Evolutionary conservation across 2,888 invertebrate species (phyloP), one percentile per base, ranked within the genome.

Genomic region (Blomia tropicalis): DNA sequence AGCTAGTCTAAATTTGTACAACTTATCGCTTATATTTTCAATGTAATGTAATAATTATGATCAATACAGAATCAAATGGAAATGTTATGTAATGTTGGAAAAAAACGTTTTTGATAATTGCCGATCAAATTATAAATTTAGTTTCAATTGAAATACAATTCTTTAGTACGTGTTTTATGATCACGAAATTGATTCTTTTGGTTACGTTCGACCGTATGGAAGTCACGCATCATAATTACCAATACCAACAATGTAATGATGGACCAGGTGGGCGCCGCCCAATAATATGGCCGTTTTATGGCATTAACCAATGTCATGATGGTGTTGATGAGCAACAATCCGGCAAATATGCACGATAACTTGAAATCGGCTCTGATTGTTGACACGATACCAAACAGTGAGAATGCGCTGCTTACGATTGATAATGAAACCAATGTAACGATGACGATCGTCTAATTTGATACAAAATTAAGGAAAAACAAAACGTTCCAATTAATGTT

Each of bases 231-330:
- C 23, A 47, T 27, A 19, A 47, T 47, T 7, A 19, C 23, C 51
- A 47, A 27, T n/a, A 47, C 51, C 11, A 47, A n/a, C 22, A 47
- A 19, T 22, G 51, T 47, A 7, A 47, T 7, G 7, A 47, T 22
- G 51, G 27, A 25, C 51, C 51, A 47, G 27, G 27, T 27, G 23
- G 51, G 51, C 14, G 51, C 51, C 51, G 51, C 51, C 51, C 51
- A 47, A n/a, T 47, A 47, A n/a, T 47, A 47, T 22, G 51, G 51
- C 22, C 51, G 51, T n/a, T 47, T 47, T 7, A 47, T 47, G 51
- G 51, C 51, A 27, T 47, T 47, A n/a, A 47, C n/a, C 51, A 47
- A n/a, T 7, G 51, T 47, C 51, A 47, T 36, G 51, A 47, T 47
- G 7, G 27, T 25, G 51, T 25, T 22, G 23, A 47, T 22, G 7